Percentiles rank a stretch among this genome's conserved stretches.
Evolutionary conservation across 2,113 vertebrate species (phyloP).

Genomic region (Pandion haliaetus): DNA sequence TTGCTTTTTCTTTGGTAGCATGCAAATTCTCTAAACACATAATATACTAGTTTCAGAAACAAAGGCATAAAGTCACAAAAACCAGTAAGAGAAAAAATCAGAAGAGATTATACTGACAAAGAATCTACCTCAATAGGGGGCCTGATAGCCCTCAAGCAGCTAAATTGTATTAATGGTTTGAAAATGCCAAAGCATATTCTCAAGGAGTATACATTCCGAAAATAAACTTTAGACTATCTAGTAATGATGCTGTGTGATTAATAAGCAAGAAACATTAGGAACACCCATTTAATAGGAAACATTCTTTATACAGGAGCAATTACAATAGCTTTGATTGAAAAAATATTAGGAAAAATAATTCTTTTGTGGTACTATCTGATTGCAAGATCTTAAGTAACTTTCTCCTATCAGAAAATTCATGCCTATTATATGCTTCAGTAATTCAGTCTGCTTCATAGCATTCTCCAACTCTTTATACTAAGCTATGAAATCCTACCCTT

Average conservation of each 20-base stretch:
- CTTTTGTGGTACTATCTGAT: background rate
- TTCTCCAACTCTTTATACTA: background rate
- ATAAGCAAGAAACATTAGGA: background rate
- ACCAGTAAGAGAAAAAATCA: background rate
- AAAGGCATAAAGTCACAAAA: background rate
- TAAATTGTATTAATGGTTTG: background rate
- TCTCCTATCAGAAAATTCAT: background rate
- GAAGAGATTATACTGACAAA: background rate
- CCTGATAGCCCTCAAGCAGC: background rate
- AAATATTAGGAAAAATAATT: constrained; percentile 18
- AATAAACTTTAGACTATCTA: background rate
- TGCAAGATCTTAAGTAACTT: background rate
- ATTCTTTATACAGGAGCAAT: background rate
- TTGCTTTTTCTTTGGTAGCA: background rate
- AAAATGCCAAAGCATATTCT: background rate
- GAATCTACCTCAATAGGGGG: background rate
- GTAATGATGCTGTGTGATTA: background rate
- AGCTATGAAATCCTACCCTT: background rate
- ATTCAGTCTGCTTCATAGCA: background rate
- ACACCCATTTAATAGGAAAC: background rate
- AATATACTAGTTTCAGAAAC: background rate
- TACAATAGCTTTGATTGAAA: background rate
- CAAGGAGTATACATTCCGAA: background rate
- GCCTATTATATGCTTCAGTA: background rate
- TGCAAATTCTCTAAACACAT: background rate